Conservation (phyloP, 2,888 invertebrate genomes). For the Netelia melanura region DNA sequence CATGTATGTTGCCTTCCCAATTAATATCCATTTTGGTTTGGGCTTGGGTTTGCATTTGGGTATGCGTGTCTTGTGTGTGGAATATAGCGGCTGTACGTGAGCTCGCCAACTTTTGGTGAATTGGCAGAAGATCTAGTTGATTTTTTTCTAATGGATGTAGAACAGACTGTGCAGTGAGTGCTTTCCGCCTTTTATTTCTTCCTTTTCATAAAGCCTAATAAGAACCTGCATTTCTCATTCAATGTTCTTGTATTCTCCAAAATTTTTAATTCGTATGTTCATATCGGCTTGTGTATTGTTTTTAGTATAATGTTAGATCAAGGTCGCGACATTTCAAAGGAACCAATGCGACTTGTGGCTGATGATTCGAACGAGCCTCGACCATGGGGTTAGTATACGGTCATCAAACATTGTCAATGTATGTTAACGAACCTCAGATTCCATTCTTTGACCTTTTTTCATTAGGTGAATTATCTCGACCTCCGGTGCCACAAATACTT, state of each 20-base stretch:
- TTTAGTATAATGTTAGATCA: background rate
- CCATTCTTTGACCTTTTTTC: background rate
- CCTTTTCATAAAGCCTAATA: background rate
- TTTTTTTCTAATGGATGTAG: slow-evolving; percentile 31
- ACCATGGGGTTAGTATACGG: slow-evolving; percentile 10
- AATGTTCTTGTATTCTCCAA: background rate
- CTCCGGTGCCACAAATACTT: background rate
- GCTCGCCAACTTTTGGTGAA: slow-evolving; percentile 64
- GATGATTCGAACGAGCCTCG: background rate
- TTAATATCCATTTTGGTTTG: background rate
- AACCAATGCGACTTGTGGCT: slow-evolving; percentile 19
- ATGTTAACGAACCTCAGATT: background rate
- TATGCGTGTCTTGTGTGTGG: slow-evolving; percentile 12
- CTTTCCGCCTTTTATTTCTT: background rate
- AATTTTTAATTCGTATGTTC: no score
- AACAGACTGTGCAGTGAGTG: slow-evolving; percentile 36
- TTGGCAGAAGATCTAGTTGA: slow-evolving; percentile 64
- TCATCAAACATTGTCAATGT: background rate
- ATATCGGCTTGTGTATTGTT: no score
- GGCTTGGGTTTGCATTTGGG: slow-evolving; percentile 11
- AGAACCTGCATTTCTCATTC: background rate
- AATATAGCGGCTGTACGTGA: slow-evolving; percentile 41
- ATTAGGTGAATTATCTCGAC: background rate
- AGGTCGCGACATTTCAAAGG: slow-evolving; percentile 3
- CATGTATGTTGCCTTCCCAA: background rate